Base-by-base conservation (phyloP, 2,888 invertebrate genomes). In the Amorpha juglandis region DNA sequence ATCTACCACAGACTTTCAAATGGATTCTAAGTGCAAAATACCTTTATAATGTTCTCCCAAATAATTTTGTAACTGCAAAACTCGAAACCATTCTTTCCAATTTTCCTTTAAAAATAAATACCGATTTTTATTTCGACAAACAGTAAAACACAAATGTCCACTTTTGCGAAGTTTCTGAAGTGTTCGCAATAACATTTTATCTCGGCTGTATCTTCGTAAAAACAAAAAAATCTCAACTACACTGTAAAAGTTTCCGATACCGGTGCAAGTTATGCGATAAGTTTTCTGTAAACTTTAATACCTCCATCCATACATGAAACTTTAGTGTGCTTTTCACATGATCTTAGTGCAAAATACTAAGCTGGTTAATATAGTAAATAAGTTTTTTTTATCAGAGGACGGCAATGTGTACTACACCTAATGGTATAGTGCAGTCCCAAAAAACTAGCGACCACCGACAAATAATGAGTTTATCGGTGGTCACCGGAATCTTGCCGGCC, bases 131-230 rank as follows among this genome's bases (percentile, higher is more conserved):
- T 58, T 58, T 21, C 12, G 35, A 42, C 27, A 47, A 64, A 65
- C 35, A 65, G 58, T 64, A 64, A 55, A 65, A 58, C 7, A 58
- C n/a, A 64, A 64, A 27, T 52, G 27, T 52, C 52, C 63, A 27
- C 42, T 52, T 52, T 35, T 12, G 11, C 12, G 19, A 48, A 65
- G 48, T 58, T 64, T 64, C 16, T 55, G 35, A 51, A 64, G 58
- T 47, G 19, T 19, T 35, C 48, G 48, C 48, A 53, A 58, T 65
- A 65, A 65, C 64, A 38, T 58, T 65, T 48, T 58, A 65, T 65
- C 64, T 50, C 64, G 19, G 33, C 21, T 14, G 38, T 45, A 47
- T 65, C 42, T 48, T 51, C n/a, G 12, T 63, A 21, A 19, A 21
- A 38, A 27, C 38, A 58, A 65, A 64, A n/a, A 58, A 65, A 35